Evolutionary conservation across 2,113 vertebrate genomes (phyloP).

Genomic region (Etheostoma spectabile): DNA sequence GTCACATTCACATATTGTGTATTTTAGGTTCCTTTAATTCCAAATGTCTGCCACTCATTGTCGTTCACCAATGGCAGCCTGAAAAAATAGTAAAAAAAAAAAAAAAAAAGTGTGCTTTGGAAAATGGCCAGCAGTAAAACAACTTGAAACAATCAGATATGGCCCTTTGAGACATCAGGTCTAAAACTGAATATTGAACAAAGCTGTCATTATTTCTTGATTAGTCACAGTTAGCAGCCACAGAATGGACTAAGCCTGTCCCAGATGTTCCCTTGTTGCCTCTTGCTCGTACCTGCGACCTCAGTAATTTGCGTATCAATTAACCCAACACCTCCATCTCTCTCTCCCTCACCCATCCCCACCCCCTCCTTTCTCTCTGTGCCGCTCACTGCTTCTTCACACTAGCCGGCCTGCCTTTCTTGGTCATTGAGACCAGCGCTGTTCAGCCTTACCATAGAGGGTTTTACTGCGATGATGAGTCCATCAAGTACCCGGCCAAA

Average conservation of each 20-base stretch:
- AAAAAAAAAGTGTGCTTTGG: neutral
- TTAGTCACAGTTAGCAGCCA: slow-evolving; percentile 36
- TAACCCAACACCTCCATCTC: slow-evolving; percentile 73
- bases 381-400: slow-evolving; percentile 59
- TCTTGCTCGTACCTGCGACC: slow-evolving; percentile 63
- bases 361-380: slow-evolving; percentile 25
- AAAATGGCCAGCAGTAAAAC: slow-evolving; percentile 7
- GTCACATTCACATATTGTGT: too few relatives aligned
- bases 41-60: neutral
- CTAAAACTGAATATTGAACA: slow-evolving; percentile 7
- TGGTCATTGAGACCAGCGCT: slow-evolving; percentile 95
- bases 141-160: neutral
- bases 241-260: slow-evolving; percentile 56
- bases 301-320: slow-evolving; percentile 61
- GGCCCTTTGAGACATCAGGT: neutral
- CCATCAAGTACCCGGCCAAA: slow-evolving; percentile 95
- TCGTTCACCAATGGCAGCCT: neutral
- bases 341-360: slow-evolving; percentile 44
- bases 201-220: slow-evolving; percentile 24
- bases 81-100: neutral
- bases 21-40: neutral
- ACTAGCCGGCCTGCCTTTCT: slow-evolving; percentile 93
- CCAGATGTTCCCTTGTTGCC: slow-evolving; percentile 55
- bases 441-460: slow-evolving; percentile 91
- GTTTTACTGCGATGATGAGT: slow-evolving; percentile 95